These are phyloP conservation scores for Torymus tubicola DNA, from an alignment of 2,888 invertebrate species.

Conservation along the genomic window DNA sequence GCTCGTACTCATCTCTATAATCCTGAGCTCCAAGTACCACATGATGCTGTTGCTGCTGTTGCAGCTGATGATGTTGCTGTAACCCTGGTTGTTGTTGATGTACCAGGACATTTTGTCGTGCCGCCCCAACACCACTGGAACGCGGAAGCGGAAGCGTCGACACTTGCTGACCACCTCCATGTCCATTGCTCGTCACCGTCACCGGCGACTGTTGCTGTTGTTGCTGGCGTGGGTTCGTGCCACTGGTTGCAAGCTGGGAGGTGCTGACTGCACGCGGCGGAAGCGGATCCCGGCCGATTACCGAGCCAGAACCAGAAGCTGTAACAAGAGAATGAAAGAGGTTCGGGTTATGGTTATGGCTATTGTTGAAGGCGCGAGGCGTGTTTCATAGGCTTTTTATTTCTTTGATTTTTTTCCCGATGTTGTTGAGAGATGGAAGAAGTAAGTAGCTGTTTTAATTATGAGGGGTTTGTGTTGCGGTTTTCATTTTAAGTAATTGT, in stretches of 20 bases:
- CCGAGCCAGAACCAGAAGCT: slow-evolving; percentile 86
- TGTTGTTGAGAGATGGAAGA: no score
- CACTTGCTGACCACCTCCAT: slow-evolving; percentile 52
- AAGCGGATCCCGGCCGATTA: slow-evolving; percentile 79
- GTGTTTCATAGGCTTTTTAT: no score
- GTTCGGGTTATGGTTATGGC: background rate
- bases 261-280: slow-evolving; percentile 76
- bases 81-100: slow-evolving; percentile 39
- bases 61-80: slow-evolving; percentile 39
- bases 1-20: slow-evolving; percentile 57
- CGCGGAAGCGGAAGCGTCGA: slow-evolving; percentile 68
- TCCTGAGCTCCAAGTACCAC: slow-evolving; percentile 51
- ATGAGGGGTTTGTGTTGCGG: no score
- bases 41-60: slow-evolving; percentile 32
- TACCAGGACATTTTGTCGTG: slow-evolving; percentile 60
- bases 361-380: background rate
- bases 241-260: slow-evolving; percentile 65
- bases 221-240: slow-evolving; percentile 71
- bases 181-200: background rate
- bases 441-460: no score
- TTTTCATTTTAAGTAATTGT: no score
- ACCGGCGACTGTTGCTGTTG: slow-evolving; percentile 66
- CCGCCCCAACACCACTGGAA: slow-evolving; percentile 58
- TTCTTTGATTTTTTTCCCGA: no score
- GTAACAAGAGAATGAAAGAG: slow-evolving; percentile 69